Percentiles rank a stretch among this genome's conserved stretches.
Conservation (phyloP, 2,113 vertebrate species). For the Rhinolophus sinicus region DNA sequence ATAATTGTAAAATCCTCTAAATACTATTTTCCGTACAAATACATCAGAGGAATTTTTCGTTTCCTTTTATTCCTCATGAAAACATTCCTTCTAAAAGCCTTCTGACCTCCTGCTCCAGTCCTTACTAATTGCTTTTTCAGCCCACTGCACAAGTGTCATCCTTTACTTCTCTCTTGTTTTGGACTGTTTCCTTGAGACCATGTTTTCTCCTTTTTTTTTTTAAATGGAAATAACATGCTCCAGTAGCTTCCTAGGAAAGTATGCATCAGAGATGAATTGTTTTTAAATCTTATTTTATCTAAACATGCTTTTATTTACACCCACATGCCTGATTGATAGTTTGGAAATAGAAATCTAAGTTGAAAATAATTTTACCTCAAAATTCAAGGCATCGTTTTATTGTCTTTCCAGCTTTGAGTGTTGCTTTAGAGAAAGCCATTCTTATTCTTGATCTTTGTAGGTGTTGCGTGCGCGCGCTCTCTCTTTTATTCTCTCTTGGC, state of each 20-base stretch:
- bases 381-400: not conserved
- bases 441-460: not conserved
- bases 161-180: not conserved
- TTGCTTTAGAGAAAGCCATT: not conserved
- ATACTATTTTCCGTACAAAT: not conserved
- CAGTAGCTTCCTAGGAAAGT: not conserved
- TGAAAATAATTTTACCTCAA: not conserved
- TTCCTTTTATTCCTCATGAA: not conserved
- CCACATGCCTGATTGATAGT: not conserved
- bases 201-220: not conserved
- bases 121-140: not conserved
- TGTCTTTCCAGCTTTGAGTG: not conserved
- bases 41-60: not conserved
- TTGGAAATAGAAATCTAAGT: not conserved
- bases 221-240: not conserved
- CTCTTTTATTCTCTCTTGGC: not conserved
- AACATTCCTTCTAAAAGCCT: not conserved
- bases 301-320: not conserved
- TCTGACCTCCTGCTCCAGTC: not conserved
- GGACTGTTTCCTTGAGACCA: not conserved
- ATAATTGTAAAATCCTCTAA: not conserved
- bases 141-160: not conserved
- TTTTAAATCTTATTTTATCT: not conserved
- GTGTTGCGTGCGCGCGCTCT: not conserved
- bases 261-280: not conserved